Base-by-base conservation (phyloP, 2,797 vertebrate species). In the Hippoglossus hippoglossus region DNA sequence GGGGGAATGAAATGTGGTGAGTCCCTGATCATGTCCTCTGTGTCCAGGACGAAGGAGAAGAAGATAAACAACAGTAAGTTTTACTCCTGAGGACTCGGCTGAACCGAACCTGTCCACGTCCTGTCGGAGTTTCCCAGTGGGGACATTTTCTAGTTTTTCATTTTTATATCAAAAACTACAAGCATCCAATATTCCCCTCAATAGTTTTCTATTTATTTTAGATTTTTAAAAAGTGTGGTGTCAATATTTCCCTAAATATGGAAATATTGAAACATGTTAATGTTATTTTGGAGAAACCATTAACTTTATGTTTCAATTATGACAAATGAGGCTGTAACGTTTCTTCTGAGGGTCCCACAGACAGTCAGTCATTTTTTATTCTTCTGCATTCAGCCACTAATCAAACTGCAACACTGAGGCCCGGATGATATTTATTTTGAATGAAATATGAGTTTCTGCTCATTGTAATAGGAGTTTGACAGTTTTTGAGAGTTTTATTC, bases 41-140 rank as follows among this genome's bases (percentile, higher is more conserved):
- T 50, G 0, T 88, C 51, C 90, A 99, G 97, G 92, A 79, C 94
- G 41, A 96, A 90, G 86, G 97, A 97, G 87, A 97, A 97, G 93
- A 96, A 95, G 86, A 93, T 96, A 81, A 96, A 96, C 94, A 98
- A 96, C 91, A 98, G 96, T 89, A 97, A 93, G 85, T 99, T 98
- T 90, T 98, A 97, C 91, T 96, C 96, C 3, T 97, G 96, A 96
- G 68, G 77, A 50, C 19, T n/a, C 26, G 1, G 15, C 60, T 15
- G 39, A 36, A 19, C n/a, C 8, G 57, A 47, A 2, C 5, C 53
- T 25, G 49, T 49, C 44, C 39, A 9, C 19, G 1, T 63, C 60
- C 60, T 50, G 59, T 24, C 28, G 1, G 39, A 75, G 41, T 63
- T 54, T 60, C 47, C 24, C 25, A 50, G 2, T 19, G 22, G 28